Percentiles rank a stretch among this genome's conserved stretches.
phyloP scores from a whole-genome alignment of 2,113 vertebrate genomes.

The Bostrychus sinensis region DNA sequence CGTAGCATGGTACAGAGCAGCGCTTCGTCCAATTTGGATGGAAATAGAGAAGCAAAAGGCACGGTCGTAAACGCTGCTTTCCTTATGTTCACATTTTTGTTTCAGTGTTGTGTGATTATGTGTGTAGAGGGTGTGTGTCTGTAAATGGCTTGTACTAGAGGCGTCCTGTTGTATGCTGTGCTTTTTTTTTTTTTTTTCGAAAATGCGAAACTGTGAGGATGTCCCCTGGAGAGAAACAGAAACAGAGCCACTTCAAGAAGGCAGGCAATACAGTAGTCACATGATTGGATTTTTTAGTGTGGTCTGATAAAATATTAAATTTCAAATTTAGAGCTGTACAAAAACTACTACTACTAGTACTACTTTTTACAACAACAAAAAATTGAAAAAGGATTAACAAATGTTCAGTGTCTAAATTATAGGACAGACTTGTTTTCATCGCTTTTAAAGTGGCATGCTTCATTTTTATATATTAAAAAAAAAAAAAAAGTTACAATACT shows the following conservation, averaged over 20 bases:
- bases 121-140: conserved; percentile 10
- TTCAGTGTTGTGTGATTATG: conserved; percentile 32
- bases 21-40: conserved; percentile 68
- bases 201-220: conserved; percentile 30
- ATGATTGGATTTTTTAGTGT: too few species aligned
- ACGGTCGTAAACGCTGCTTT: conserved; percentile 41
- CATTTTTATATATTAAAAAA: too few species aligned
- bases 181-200: conserved; percentile 32
- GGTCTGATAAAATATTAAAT: too few species aligned
- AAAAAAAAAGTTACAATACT: too few species aligned
- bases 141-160: conserved; percentile 13
- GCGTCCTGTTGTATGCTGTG: conserved; percentile 24
- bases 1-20: conserved; percentile 46
- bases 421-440: too few species aligned
- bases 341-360: too few species aligned
- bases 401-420: too few species aligned
- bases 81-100: conserved; percentile 28
- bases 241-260: neutral
- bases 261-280: too few species aligned
- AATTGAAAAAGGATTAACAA: too few species aligned
- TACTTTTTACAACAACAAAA: too few species aligned
- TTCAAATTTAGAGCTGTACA: too few species aligned
- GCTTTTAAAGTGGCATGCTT: too few species aligned
- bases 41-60: conserved; percentile 47
- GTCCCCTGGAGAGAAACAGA: conserved; percentile 42